phyloP scores from a whole-genome alignment of 2,888 invertebrate genomes.

The Meandrusa payeni region DNA sequence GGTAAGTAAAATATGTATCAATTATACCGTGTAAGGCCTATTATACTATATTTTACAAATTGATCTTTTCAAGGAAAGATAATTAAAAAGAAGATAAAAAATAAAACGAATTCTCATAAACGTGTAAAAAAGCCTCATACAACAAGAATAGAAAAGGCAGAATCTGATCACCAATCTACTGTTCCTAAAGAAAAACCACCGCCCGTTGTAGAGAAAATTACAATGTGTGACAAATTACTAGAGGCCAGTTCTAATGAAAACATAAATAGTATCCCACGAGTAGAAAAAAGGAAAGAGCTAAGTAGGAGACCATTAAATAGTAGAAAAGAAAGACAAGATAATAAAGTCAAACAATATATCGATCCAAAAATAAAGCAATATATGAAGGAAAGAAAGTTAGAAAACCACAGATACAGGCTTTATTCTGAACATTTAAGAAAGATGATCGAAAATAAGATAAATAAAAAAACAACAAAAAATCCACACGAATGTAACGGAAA shows the following conservation, averaged over 20 bases:
- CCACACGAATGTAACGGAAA: too few species aligned
- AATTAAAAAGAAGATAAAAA: conserved; percentile 45
- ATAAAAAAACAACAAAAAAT: too few species aligned
- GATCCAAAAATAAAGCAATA: conserved; percentile 33
- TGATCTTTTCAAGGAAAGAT: conserved; percentile 45
- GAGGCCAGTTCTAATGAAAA: background rate
- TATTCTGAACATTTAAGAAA: conserved; percentile 31
- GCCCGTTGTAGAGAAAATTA: too few species aligned
- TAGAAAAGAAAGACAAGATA: conserved; percentile 14
- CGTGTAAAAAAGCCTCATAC: conserved; percentile 7
- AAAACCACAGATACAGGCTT: conserved; percentile 36
- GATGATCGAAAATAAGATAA: conserved; percentile 22
- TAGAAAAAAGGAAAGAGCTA: conserved; percentile 7
- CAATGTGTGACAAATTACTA: too few species aligned
- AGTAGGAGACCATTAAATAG: conserved; percentile 17
- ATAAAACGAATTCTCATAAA: conserved; percentile 24
- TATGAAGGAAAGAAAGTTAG: conserved; percentile 31
- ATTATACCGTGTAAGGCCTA: too few species aligned
- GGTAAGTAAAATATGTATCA: conserved; percentile 40
- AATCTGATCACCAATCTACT: too few species aligned
- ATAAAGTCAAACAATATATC: conserved; percentile 11
- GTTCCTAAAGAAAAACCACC: too few species aligned
- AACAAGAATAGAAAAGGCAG: too few species aligned
- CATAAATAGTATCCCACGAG: background rate
- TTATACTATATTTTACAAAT: background rate